Percentiles rank a stretch among this genome's conserved stretches.
Evolutionary conservation across 2,113 vertebrate species (phyloP).

Genomic region (Oreochromis tanganicae): DNA sequence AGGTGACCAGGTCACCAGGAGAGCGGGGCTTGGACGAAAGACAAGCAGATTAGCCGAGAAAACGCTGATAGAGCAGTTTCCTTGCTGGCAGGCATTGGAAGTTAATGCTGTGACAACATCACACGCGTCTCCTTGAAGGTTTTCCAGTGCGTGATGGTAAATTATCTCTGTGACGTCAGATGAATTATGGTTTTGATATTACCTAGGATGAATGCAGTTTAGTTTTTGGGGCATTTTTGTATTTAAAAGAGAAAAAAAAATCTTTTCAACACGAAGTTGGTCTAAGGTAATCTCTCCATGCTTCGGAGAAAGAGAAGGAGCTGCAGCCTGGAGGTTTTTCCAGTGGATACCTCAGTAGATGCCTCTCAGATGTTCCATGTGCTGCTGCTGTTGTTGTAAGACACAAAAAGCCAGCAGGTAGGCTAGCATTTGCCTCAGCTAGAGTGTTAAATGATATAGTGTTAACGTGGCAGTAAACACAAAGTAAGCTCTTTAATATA

Average conservation of each 20-base stretch:
- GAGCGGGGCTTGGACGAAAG: conserved; percentile 33
- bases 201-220: background rate
- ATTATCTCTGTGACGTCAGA: conserved; percentile 40
- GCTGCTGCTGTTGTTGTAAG: conserved; percentile 70
- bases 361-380: conserved; percentile 70
- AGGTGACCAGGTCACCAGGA: conserved; percentile 48
- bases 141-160: background rate
- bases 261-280: background rate
- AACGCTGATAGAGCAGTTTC: conserved; percentile 52
- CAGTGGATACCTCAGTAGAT: conserved; percentile 57
- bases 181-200: background rate
- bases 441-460: background rate
- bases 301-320: conserved; percentile 14
- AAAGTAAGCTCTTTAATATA: background rate
- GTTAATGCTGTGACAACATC: conserved; percentile 36
- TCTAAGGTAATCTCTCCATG: conserved; percentile 1
- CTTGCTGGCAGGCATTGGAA: conserved; percentile 12
- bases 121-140: conserved; percentile 1
- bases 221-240: background rate
- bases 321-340: conserved; percentile 4
- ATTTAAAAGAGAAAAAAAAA: background rate
- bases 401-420: conserved; percentile 73
- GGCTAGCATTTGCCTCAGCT: conserved; percentile 17
- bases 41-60: conserved; percentile 60
- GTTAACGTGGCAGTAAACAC: background rate